These are phyloP conservation scores for Cancer borealis DNA, from an alignment of 2,888 invertebrate species.

Conservation along the genomic window DNA sequence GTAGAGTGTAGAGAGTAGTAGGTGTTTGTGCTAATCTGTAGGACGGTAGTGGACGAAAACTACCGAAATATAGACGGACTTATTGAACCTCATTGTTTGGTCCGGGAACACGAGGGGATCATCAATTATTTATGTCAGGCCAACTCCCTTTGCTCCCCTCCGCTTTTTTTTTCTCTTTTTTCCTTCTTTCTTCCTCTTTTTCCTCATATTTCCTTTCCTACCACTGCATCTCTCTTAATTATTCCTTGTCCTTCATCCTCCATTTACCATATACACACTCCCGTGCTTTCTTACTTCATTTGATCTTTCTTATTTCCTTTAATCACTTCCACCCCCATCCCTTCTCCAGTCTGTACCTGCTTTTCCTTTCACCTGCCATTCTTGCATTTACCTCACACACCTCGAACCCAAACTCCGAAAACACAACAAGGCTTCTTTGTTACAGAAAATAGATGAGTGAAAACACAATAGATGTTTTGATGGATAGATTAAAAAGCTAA, in stretches of 20 bases:
- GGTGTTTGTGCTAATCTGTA: background rate
- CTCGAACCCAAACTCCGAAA: background rate
- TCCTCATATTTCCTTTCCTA: background rate
- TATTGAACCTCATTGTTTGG: constrained; percentile 34
- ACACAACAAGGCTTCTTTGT: background rate
- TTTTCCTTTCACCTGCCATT: background rate
- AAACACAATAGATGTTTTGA: background rate
- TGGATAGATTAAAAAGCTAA: background rate
- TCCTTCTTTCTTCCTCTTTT: background rate
- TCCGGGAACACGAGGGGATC: background rate
- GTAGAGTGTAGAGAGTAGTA: background rate
- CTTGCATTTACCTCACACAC: background rate
- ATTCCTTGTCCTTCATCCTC: background rate
- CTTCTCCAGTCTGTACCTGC: background rate
- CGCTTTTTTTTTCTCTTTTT: background rate
- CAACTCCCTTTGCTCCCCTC: constrained; percentile 18
- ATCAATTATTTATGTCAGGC: constrained; percentile 35
- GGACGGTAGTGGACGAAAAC: background rate
- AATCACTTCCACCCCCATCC: background rate
- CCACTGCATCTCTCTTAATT: background rate
- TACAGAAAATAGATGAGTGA: background rate
- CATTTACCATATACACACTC: constrained; percentile 23
- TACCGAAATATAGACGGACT: background rate
- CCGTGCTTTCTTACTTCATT: background rate
- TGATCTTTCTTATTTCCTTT: background rate